Evolutionary conservation across 2,797 vertebrate species (phyloP).

Genomic region (Prunella strophiata): DNA sequence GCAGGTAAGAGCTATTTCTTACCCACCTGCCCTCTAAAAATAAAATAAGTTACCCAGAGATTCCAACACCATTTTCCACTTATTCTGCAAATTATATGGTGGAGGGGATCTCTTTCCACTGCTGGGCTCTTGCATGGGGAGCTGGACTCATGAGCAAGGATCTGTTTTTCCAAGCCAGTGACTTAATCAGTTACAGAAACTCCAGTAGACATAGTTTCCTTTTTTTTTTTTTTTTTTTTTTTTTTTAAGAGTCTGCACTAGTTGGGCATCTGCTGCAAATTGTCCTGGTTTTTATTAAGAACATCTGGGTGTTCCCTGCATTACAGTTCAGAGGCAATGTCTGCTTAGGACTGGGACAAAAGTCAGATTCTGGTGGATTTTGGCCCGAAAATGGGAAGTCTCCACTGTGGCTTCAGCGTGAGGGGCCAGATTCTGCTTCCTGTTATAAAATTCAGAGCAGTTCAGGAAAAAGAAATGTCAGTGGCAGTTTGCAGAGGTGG

Average conservation of each 20-base stretch:
- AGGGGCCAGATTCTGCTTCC: background rate
- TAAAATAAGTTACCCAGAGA: background rate
- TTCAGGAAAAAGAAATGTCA: background rate
- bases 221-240: background rate
- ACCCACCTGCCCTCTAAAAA: constrained; percentile 17
- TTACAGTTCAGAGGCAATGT: background rate
- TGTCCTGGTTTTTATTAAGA: constrained; percentile 1
- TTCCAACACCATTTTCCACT: background rate
- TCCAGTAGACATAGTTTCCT: background rate
- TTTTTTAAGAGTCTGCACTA: background rate
- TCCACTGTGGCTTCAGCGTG: background rate
- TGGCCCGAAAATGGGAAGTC: background rate
- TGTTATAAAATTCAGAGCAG: background rate
- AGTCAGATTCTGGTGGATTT: background rate
- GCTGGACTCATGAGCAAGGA: background rate
- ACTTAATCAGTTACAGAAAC: constrained; percentile 38
- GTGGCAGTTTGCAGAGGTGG: background rate
- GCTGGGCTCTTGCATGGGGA: background rate
- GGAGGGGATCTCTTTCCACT: background rate
- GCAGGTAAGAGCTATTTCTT: constrained; percentile 40
- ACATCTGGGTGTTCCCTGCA: background rate
- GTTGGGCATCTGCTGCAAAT: background rate
- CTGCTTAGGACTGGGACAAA: background rate
- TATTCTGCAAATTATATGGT: background rate
- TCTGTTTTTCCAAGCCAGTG: background rate